Base-by-base conservation (phyloP, 2,113 vertebrate species). In the Reinhardtius hippoglossoides region DNA sequence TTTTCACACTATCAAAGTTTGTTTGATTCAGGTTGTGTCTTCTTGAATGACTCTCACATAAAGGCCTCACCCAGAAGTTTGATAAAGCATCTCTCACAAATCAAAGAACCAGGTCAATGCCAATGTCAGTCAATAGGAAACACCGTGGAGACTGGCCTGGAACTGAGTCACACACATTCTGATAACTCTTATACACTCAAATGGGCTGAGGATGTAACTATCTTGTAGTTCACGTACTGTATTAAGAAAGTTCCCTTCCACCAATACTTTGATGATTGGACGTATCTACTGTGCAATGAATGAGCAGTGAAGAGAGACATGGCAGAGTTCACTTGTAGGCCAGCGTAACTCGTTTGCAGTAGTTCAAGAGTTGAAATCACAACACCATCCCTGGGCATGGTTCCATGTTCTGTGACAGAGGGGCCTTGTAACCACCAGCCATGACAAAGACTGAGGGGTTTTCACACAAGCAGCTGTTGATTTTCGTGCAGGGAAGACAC, bases 341-440 rank as follows among this genome's bases (percentile, higher is more conserved):
- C 55, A 70, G 15, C 46, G 65, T 23, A 70, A 46, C 44, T 71
- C n/a, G 56, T 58, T 15, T 55, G n/a, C 64, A 67, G 24, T 40
- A 44, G 52, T 77, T 82, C 13, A 58, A 59, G 64, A 64, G 66
- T 27, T 27, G 27, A 72, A 71, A 59, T 61, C 60, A 71, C 40
- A 52, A 56, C 75, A 71, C 7, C 16, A 55, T 74, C 26, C 64
- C 52, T 48, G 23, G 57, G 68, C 65, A 58, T 2, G 4, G 64
- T 31, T 78, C 31, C 63, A 74, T 48, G 27, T 59, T 20, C 20
- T 27, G 62, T 21, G 71, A 72, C 40, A 65, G 42, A 66, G 37
- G 15, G 8, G 10, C 66, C 57, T 67, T 84, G 68, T 64, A 64
- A 74, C 23, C 63, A 80, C 64, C 71, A 59, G 58, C 50, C 60